Evolutionary conservation across 2,797 vertebrate genomes (phyloP), one percentile per base, ranked within the genome.

Genomic region (Poeciliopsis presidionis): DNA sequence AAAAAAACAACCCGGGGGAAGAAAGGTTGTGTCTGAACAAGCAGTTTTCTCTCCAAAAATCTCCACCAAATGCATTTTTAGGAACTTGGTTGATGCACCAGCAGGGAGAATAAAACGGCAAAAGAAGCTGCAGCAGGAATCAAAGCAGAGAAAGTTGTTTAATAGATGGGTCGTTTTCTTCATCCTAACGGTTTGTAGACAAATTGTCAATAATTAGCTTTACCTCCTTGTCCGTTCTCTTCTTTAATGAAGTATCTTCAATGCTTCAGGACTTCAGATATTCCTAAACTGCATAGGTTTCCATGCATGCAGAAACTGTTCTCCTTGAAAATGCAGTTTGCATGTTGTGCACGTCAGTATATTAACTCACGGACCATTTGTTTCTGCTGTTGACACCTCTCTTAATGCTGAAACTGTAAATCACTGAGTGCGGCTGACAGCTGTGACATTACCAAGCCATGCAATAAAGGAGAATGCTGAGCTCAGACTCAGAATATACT

Each of bases 381-480:
- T 93, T 93, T 93, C 85, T 82, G 87, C 72, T 82, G 88, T 87
- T 91, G 92, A 94, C 91, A 91, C 90, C 85, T 86, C 87, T 90
- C 81, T 90, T 92, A 92, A 91, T 92, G 92, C 91, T 91, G 87
- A 91, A 87, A 89, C 88, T 90, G 92, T 91, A 93, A 93, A 94
- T 94, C 93, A 92, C 81, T 79, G 83, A 84, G 81, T 28, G 16
- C 79, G 83, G 80, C 69, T 89, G 92, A 90, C 90, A 89, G 91
- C 88, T 7, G 76, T 90, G 90, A 92, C 90, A 92, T 93, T 93
- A 92, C 89, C 90, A 79, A 90, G 93, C 89, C 89, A 87, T 89
- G 91, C 91, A 91, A 89, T 91, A 91, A 90, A 78, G 7, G 77
- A 89, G 88, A 90, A 79, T 91, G 92, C 92, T 89, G 92, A 92